Conservation (phyloP, 2,113 vertebrate species). For the Lepus americanus region DNA sequence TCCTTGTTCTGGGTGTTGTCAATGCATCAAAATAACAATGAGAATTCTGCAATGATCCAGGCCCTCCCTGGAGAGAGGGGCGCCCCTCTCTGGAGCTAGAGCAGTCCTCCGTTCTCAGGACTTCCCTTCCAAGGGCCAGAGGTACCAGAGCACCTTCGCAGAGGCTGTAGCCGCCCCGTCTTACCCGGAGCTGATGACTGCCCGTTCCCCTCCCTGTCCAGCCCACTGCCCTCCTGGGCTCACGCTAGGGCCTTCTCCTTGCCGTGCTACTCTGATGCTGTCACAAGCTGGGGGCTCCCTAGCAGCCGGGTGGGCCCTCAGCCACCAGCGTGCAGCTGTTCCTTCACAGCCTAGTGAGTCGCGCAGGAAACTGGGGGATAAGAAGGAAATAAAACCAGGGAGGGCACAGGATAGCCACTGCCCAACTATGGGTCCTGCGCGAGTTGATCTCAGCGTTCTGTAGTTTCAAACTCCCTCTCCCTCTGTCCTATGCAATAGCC, state of each 20-base stretch:
- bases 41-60: conserved; percentile 43
- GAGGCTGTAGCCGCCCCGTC: neutral
- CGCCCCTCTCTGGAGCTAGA: neutral
- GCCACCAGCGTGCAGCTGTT: neutral
- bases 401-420: no score
- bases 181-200: no score
- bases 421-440: fast-evolving
- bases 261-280: fast-evolving
- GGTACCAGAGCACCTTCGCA: neutral
- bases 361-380: neutral
- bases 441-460: no score
- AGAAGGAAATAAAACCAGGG: neutral
- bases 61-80: neutral
- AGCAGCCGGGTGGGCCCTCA: no score
- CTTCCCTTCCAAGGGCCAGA: conserved; percentile 6
- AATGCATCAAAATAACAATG: conserved; percentile 21
- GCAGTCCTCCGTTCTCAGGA: neutral
- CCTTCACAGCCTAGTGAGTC: neutral
- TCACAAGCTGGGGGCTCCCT: no score
- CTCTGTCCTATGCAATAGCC: fast-evolving
- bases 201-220: neutral
- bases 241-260: neutral
- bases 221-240: neutral
- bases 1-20: conserved; percentile 49
- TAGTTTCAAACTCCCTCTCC: fast-evolving